Conservation (phyloP, 2,113 vertebrate species). For the Amblyornis subalaris region DNA sequence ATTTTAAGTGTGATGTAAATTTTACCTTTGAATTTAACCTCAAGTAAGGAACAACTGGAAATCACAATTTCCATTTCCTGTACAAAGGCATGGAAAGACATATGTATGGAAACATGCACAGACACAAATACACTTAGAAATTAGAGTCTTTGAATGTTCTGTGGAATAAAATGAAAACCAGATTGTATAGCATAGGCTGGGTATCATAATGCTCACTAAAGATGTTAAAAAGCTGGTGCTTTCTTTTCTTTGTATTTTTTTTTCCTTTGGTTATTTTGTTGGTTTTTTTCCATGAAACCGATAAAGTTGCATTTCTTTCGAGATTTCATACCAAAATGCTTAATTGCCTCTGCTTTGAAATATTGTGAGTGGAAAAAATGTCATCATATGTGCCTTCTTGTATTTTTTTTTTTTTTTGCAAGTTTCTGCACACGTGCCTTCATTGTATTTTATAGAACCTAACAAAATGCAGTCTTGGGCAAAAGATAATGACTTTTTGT, state of each 20-base stretch:
- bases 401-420: conserved; percentile 1
- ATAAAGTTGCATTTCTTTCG: not conserved
- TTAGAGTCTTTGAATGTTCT: not conserved
- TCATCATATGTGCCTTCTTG: not conserved
- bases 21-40: not conserved
- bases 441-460: not conserved
- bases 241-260: not conserved
- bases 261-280: not conserved
- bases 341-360: not conserved
- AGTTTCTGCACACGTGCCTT: not conserved
- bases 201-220: not conserved
- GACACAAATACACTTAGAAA: not conserved
- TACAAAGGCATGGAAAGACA: not conserved
- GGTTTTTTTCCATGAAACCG: not conserved
- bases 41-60: not conserved
- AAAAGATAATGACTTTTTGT: conserved; percentile 13
- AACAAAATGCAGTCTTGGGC: not conserved
- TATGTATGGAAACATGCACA: not conserved
- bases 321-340: not conserved
- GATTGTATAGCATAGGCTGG: not conserved
- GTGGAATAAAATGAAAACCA: not conserved
- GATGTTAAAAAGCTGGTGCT: not conserved
- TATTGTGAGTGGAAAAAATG: not conserved
- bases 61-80: not conserved
- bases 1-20: not conserved